Base-by-base conservation (phyloP, 2,113 vertebrate species). In the Trinectes maculatus region DNA sequence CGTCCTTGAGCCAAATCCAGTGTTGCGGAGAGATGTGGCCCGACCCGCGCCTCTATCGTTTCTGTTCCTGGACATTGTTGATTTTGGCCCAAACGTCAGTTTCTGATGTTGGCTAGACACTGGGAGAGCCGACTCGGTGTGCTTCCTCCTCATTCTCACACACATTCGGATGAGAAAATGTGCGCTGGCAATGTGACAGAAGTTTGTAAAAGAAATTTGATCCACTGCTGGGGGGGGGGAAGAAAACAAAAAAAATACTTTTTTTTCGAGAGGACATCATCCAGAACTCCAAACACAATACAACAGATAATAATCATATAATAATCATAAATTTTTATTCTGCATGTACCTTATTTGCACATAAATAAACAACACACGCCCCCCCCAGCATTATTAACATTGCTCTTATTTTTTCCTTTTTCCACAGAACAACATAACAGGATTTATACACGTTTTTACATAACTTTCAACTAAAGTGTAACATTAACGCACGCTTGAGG, bases 321-420 rank as follows among this genome's bases (percentile, higher is more conserved):
- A 62, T 85, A 95, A 94, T 95, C 92, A 94, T 95, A 95, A 95
- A 93, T 85, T 92, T 97, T 97, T 96, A 97, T 98, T 97, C 92
- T 94, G 92, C 94, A 96, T 96, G 95, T 94, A 94, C 91, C 94
- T 92, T 86, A 93, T 95, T 93, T 94, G 92, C 94, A 96, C 95
- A 96, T 93, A 91, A 94, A 94, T 93, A 93, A 92, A 94, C 94
- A n/a, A 96, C 82, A 90, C 9, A 3, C 43, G 92, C 62, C 52
- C 56, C 62, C 54, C 46, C 76, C 89, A 91, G 88, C 92, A 93
- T 96, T 95, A 96, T 94, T 96, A 95, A 97, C 85, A 94, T 91
- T 58, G 59, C 57, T 68, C 31, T 71, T 77, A 77, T 70, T 79
- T 59, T 52, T 34, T 40, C 37, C 37, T 79, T 59, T 48, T 37